These are phyloP conservation scores for Elysia chlorotica DNA, from an alignment of 1,140 invertebrate species.

Conservation along the genomic window DNA sequence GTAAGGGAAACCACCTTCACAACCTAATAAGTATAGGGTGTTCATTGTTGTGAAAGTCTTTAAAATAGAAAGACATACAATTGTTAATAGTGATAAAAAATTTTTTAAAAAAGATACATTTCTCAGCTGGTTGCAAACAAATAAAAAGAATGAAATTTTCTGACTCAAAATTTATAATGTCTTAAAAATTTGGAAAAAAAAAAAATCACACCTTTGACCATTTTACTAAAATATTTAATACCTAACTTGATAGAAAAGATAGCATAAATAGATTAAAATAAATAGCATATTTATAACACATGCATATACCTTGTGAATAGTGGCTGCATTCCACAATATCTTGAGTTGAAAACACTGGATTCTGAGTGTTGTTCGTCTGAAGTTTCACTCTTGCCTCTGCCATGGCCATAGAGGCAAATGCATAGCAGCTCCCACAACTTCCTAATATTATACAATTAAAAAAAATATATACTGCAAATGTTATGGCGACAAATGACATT, in stretches of 20 bases:
- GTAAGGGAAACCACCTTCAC: background rate
- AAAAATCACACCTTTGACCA: too few species aligned
- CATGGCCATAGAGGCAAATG: slow-evolving; percentile 65
- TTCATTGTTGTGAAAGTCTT: too few species aligned
- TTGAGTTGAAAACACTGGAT: slow-evolving; percentile 63
- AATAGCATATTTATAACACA: background rate
- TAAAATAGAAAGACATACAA: too few species aligned
- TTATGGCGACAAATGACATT: background rate
- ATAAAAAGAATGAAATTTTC: too few species aligned
- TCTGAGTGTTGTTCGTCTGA: slow-evolving; percentile 62
- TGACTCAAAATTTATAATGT: too few species aligned
- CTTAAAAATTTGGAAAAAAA: too few species aligned
- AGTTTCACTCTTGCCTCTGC: slow-evolving; percentile 63
- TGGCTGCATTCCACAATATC: slow-evolving; percentile 66
- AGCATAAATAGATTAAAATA: background rate
- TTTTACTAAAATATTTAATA: too few species aligned
- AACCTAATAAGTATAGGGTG: too few species aligned
- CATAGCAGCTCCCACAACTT: slow-evolving; percentile 66
- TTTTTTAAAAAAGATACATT: too few species aligned
- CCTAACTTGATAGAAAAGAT: background rate
- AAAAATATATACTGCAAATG: background rate
- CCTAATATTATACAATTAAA: slow-evolving; percentile 20
- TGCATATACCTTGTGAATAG: slow-evolving; percentile 61
- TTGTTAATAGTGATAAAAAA: too few species aligned
- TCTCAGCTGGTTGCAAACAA: too few species aligned